Conservation (phyloP, 2,113 vertebrate genomes). For the Ameiurus melas region DNA sequence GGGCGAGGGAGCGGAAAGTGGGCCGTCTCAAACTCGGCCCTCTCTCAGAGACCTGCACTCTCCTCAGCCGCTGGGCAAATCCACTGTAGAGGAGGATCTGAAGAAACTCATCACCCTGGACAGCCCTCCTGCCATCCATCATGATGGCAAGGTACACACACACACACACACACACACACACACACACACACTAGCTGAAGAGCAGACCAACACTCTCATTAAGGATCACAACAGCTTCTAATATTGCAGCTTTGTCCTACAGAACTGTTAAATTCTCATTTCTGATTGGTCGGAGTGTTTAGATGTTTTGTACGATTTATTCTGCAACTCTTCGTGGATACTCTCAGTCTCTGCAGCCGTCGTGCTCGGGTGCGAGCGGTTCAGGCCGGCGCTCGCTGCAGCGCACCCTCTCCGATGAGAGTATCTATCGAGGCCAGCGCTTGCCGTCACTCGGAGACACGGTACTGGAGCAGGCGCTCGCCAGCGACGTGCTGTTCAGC, state of each 20-base stretch:
- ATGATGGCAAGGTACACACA: slow-evolving; percentile 84
- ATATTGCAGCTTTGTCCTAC: not conserved
- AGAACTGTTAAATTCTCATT: not conserved
- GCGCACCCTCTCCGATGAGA: slow-evolving; percentile 95
- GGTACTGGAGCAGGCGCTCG: slow-evolving; percentile 80
- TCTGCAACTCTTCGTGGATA: not conserved
- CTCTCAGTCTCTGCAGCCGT: slow-evolving; percentile 74
- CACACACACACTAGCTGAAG: not conserved
- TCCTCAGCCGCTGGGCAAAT: slow-evolving; percentile 84
- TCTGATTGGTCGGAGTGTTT: not conserved
- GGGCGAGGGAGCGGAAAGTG: slow-evolving; percentile 83
- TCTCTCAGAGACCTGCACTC: slow-evolving; percentile 90
- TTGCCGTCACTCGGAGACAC: slow-evolving; percentile 80
- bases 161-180: slow-evolving; percentile 54
- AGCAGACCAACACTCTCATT: not conserved
- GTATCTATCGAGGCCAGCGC: slow-evolving; percentile 93
- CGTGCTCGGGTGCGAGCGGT: slow-evolving; percentile 75
- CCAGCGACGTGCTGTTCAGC: slow-evolving; percentile 90
- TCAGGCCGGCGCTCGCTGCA: slow-evolving; percentile 88
- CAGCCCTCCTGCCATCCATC: slow-evolving; percentile 80
- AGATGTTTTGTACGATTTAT: not conserved
- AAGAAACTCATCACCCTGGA: slow-evolving; percentile 87
- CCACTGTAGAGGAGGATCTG: slow-evolving; percentile 90
- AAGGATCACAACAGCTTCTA: not conserved
- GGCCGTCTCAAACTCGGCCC: slow-evolving; percentile 80